These are phyloP conservation scores for Anodontia alba DNA, from an alignment of 2,888 invertebrate genomes.

Conservation along the genomic window DNA sequence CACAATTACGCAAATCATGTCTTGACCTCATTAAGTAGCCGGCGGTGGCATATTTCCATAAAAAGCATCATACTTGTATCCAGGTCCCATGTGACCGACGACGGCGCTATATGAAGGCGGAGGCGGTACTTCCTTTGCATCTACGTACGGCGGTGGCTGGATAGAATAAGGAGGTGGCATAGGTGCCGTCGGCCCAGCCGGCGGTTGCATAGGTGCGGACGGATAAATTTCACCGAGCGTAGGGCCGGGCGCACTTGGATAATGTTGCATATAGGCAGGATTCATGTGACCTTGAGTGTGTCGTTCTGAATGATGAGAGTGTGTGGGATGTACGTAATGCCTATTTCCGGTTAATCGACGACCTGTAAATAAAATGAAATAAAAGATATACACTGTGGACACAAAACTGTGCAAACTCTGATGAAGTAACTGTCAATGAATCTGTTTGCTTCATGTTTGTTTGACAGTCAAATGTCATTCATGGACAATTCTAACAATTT, in stretches of 20 bases:
- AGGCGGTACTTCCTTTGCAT: conserved; percentile 32
- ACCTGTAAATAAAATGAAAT: neutral
- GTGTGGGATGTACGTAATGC: conserved; percentile 7
- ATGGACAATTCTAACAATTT: too few species aligned
- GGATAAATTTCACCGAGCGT: conserved; percentile 26
- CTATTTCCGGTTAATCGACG: neutral
- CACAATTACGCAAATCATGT: too few species aligned
- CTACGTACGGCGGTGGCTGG: conserved; percentile 46
- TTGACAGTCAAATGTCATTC: too few species aligned
- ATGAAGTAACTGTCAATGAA: too few species aligned
- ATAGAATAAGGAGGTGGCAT: conserved; percentile 59
- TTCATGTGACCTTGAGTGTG: conserved; percentile 29
- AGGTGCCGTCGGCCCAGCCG: conserved; percentile 44
- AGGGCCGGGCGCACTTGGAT: conserved; percentile 5
- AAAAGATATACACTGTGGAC: too few species aligned
- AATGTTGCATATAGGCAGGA: conserved; percentile 38
- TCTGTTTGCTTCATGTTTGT: too few species aligned
- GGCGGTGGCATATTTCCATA: conserved; percentile 37
- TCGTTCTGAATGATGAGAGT: neutral
- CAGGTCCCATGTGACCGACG: conserved; percentile 29
- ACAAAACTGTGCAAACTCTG: too few species aligned
- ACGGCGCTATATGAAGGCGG: conserved; percentile 52
- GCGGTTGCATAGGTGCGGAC: conserved; percentile 29
- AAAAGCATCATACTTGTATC: conserved; percentile 36
- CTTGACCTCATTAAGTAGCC: conserved; percentile 23